Evolutionary conservation across 2,797 vertebrate genomes (phyloP), one percentile per base, ranked within the genome.

Genomic region (Percopsis omiscomaycus): DNA sequence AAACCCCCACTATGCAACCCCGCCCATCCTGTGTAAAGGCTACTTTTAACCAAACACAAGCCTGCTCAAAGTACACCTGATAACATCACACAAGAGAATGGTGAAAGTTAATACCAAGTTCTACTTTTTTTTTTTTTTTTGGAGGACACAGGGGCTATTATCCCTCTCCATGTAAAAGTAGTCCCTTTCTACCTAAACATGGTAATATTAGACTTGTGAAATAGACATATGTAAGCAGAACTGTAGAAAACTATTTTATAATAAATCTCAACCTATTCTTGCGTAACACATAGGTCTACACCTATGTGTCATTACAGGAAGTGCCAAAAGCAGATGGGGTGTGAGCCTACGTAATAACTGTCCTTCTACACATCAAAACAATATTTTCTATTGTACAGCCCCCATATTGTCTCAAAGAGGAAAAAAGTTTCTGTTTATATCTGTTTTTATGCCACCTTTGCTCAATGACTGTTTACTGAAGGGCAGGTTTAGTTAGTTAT

Each of bases 31-130:
- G 70, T n/a, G 61, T 53, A 64, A 22, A 62, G 68, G 46, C 68
- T 48, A n/a, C 71, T 82, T 84, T 78, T 47, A 86, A 77, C 87
- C 83, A 87, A 86, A 87, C 86, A 87, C 81, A 81, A 64, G 73
- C 69, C 58, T 66, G 87, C 84, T 74, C 86, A 90, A 91, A 92
- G 89, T 91, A 84, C 89, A 91, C 79, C 79, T 85, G 84, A 89
- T 89, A 85, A 78, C 64, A 74, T 82, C 75, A 61, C 74, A 65
- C 64, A 79, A 74, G 63, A 78, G 78, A 79, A 73, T 29, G 29
- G 56, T 80, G 86, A 83, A 87, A 89, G 61, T 50, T 62, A 82
- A 88, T 55, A 82, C 83, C 80, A 47, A 52, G 48, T 27, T 29
- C 22, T 22, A 16, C 15, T 28, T 57, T 61, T 55, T 64, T 61